Evolutionary conservation across 2,797 vertebrate genomes (phyloP).

Genomic region (Melanotaenia parkinsoni): DNA sequence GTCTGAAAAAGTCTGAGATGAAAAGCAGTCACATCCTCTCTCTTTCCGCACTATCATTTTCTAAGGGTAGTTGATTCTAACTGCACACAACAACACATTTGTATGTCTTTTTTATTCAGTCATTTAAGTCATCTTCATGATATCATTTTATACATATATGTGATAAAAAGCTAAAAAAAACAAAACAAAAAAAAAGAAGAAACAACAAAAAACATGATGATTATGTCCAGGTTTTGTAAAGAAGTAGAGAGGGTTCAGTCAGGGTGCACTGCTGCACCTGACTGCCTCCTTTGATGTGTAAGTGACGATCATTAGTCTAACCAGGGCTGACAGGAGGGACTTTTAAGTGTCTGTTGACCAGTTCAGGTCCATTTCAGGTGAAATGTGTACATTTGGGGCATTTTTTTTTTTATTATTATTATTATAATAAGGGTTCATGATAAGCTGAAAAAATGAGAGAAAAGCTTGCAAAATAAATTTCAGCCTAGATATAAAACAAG

Average conservation of each 20-base stretch:
- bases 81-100: not conserved
- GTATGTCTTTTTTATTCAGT: not conserved
- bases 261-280: not conserved
- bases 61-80: not conserved
- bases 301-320: not conserved
- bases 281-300: not conserved
- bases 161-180: no score
- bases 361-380: not conserved
- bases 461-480: no score
- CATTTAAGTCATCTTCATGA: no score
- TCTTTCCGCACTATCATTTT: not conserved
- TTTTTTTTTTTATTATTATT: no score
- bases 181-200: no score
- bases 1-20: no score
- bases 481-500: no score
- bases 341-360: not conserved
- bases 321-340: not conserved
- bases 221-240: not conserved
- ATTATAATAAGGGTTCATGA: no score
- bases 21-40: not conserved
- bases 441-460: no score
- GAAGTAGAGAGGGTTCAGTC: not conserved
- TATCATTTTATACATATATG: no score
- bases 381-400: not conserved
- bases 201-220: not conserved